phyloP scores from a whole-genome alignment of 2,113 vertebrate species.

The Catagonus wagneri region DNA sequence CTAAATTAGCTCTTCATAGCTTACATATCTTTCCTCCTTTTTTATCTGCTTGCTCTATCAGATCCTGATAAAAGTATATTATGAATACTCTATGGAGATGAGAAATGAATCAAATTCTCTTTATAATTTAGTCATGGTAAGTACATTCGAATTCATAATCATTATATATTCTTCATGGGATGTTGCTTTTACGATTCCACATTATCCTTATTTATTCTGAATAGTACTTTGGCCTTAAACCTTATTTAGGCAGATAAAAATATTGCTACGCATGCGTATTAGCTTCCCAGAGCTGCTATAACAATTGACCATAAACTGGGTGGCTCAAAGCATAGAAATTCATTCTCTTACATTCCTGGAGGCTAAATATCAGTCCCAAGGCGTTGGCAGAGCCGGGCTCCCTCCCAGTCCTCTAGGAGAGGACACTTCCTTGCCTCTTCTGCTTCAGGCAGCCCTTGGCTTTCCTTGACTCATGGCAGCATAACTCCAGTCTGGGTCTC shows the following conservation, averaged over 20 bases:
- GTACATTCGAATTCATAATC: background rate
- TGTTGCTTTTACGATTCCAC: background rate
- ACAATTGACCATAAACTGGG: background rate
- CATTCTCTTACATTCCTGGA: background rate
- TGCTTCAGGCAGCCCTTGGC: background rate
- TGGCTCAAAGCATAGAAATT: background rate
- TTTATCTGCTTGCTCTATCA: background rate
- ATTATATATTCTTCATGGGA: background rate
- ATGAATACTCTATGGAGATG: background rate
- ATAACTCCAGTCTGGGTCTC: background rate
- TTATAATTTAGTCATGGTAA: background rate
- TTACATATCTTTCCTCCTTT: background rate
- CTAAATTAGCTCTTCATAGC: background rate
- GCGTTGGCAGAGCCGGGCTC: background rate
- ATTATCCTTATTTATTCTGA: background rate
- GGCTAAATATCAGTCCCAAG: background rate
- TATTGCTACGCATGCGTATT: background rate
- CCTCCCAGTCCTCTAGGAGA: background rate
- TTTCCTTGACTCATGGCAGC: background rate
- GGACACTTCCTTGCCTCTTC: background rate
- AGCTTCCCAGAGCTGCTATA: background rate
- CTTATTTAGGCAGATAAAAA: conserved; percentile 18
- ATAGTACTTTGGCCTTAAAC: background rate
- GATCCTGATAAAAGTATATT: background rate
- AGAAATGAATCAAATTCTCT: background rate